These are phyloP conservation scores for Polypedilum pembai DNA, from an alignment of 1,140 invertebrate genomes.

Conservation along the genomic window DNA sequence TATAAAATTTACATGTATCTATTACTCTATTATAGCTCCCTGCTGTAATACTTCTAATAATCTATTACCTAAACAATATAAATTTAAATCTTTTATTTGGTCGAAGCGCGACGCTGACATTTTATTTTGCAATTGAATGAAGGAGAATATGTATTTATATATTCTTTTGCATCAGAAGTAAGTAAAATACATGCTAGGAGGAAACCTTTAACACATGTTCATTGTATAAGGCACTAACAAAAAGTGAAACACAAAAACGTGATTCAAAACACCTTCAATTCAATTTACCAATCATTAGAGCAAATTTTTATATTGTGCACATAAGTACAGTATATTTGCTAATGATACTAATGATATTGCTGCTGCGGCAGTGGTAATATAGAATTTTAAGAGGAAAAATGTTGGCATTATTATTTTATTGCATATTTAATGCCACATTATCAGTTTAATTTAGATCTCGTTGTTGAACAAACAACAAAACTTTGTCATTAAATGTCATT, in stretches of 20 bases:
- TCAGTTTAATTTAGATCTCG: background rate
- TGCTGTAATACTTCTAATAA: background rate
- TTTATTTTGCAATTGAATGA: slow-evolving; percentile 3
- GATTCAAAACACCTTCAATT: slow-evolving; percentile 26
- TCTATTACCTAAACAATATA: background rate
- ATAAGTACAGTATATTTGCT: background rate
- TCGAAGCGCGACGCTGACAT: background rate
- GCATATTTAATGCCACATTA: background rate
- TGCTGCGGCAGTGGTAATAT: background rate
- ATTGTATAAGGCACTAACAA: background rate
- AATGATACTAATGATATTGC: slow-evolving; percentile 12
- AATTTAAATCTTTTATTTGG: background rate
- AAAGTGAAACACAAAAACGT: background rate
- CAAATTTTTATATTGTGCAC: background rate
- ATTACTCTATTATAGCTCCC: background rate
- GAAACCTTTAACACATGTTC: slow-evolving; percentile 12
- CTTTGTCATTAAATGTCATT: background rate
- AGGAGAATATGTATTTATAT: background rate
- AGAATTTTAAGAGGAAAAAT: background rate
- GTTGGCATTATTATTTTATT: background rate
- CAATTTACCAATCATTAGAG: background rate
- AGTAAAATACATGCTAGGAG: background rate
- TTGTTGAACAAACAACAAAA: background rate
- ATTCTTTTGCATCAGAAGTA: slow-evolving; percentile 1
- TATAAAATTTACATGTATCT: background rate